Conservation (phyloP, 2,888 invertebrate species). For the Nomada lathburiana region DNA sequence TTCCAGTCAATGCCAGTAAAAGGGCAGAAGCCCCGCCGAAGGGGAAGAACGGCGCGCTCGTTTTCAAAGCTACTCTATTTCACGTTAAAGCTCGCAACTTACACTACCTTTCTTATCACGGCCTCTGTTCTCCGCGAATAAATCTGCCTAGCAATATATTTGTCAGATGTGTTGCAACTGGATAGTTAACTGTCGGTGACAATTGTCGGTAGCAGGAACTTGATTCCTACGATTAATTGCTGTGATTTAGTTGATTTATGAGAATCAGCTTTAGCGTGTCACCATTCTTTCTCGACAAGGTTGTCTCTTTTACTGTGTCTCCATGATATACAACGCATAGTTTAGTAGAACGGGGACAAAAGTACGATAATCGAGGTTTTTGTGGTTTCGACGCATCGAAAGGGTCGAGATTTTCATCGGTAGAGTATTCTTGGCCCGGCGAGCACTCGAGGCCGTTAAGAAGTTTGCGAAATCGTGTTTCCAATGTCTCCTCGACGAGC, state of each 20-base stretch:
- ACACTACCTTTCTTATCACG: conserved; percentile 60
- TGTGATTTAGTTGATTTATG: conserved; percentile 4
- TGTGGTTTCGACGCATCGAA: not conserved
- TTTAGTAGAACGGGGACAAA: too few relatives aligned
- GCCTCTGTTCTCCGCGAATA: conserved; percentile 36
- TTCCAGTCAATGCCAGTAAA: conserved; percentile 56
- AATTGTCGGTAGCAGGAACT: not conserved
- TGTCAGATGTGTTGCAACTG: conserved; percentile 17
- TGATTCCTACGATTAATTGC: conserved; percentile 18
- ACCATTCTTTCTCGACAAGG: conserved; percentile 1
- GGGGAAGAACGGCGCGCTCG: conserved; percentile 40
- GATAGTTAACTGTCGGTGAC: not conserved
- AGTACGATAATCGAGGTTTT: not conserved
- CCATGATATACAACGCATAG: too few relatives aligned
- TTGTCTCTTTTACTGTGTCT: conserved; percentile 7
- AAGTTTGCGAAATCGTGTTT: conserved; percentile 57
- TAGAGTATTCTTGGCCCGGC: conserved; percentile 44
- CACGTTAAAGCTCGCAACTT: conserved; percentile 61
- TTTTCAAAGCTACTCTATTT: conserved; percentile 66
- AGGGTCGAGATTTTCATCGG: conserved; percentile 38
- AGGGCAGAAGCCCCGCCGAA: conserved; percentile 24
- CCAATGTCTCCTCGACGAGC: conserved; percentile 55
- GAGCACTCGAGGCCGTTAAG: conserved; percentile 49
- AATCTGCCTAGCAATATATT: conserved; percentile 32
- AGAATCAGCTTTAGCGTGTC: not conserved